Conservation (phyloP, 1,140 invertebrate genomes). For the Paramacrobiotus metropolitanus region DNA sequence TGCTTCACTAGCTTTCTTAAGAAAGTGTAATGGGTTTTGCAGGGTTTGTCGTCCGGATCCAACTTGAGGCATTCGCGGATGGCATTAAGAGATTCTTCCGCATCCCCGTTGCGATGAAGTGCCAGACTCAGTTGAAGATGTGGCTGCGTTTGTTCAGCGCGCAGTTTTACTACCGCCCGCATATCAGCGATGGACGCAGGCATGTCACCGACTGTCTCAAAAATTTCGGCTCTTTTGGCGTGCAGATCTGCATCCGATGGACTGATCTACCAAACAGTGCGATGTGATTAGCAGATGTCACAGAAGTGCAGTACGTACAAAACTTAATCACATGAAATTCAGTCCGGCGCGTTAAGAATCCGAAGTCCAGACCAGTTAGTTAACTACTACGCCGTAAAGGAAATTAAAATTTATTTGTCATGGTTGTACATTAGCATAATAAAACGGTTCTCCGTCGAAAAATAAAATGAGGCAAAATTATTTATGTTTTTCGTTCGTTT, state of each 20-base stretch:
- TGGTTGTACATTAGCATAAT: no score
- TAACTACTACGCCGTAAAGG: no score
- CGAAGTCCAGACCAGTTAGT: no score
- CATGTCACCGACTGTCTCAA: slow-evolving; percentile 51
- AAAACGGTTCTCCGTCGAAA: not conserved
- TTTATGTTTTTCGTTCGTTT: not conserved
- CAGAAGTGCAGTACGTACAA: no score
- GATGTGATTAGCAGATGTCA: no score
- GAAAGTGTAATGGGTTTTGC: slow-evolving; percentile 89
- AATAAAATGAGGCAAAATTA: no score
- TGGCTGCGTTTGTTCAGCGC: slow-evolving; percentile 69
- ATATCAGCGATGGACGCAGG: slow-evolving; percentile 72
- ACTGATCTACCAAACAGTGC: slow-evolving; percentile 30
- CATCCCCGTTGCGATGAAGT: slow-evolving; percentile 70
- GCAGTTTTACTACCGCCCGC: slow-evolving; percentile 60
- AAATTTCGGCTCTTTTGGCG: slow-evolving; percentile 60
- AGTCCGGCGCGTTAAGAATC: no score
- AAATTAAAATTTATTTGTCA: no score
- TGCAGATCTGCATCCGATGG: slow-evolving; percentile 65
- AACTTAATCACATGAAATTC: no score
- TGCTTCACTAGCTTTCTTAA: slow-evolving; percentile 82
- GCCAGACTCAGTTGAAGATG: slow-evolving; percentile 56
- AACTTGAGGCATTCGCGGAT: slow-evolving; percentile 89
- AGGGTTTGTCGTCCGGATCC: slow-evolving; percentile 89
- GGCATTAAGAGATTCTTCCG: slow-evolving; percentile 66